A percentile compares a stretch with the other conserved stretches of the same genome.
Evolutionary conservation across 2,888 invertebrate species (phyloP).

Genomic region (Meiosimyza decipiens): DNA sequence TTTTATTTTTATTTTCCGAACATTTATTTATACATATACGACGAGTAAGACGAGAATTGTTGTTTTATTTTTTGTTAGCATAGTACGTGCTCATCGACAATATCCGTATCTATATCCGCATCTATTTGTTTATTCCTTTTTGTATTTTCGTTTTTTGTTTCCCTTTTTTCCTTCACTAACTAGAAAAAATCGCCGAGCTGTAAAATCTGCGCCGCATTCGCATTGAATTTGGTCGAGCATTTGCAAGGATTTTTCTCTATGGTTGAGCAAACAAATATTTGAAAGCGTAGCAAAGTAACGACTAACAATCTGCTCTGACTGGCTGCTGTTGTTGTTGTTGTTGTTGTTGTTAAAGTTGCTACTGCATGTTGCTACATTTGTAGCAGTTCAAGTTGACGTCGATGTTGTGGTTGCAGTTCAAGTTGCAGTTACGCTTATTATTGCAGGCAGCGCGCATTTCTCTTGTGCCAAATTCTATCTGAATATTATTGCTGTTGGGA

Average conservation of each 20-base stretch:
- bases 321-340: too few relatives aligned
- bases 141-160: slow-evolving; percentile 2
- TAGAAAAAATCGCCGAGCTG: slow-evolving; percentile 14
- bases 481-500: slow-evolving; percentile 8
- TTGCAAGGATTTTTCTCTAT: slow-evolving; percentile 5
- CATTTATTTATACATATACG: slow-evolving; percentile 1
- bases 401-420: neutral
- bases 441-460: too few relatives aligned
- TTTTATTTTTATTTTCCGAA: neutral
- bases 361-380: too few relatives aligned
- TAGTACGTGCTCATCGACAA: slow-evolving; percentile 8
- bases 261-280: slow-evolving; percentile 10
- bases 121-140: neutral
- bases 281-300: neutral
- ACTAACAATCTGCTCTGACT: neutral
- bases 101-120: neutral
- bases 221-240: slow-evolving; percentile 10
- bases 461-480: neutral
- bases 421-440: slow-evolving; percentile 8
- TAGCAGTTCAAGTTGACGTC: neutral
- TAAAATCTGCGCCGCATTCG: slow-evolving; percentile 13
- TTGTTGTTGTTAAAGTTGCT: too few relatives aligned
- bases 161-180: neutral
- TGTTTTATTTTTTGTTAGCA: slow-evolving; percentile 4
- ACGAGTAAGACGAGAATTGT: neutral